Evolutionary conservation across 1,140 invertebrate species (phyloP), one percentile per base, ranked within the genome.

Genomic region (Drosophila setifemur): DNA sequence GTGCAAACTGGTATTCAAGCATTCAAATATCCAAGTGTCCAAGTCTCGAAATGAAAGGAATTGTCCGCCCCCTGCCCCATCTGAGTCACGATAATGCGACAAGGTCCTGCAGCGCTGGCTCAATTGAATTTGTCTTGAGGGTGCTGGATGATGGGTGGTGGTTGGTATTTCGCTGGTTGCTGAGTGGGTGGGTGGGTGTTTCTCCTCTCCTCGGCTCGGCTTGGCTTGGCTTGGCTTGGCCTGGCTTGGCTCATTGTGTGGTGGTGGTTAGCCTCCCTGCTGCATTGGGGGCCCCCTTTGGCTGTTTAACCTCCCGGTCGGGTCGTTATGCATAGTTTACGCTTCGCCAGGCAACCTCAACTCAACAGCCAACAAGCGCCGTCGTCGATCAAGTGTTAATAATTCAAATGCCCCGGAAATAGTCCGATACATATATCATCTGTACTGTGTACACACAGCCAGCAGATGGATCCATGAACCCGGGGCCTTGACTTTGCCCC

Each of bases 81-180:
- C 78, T 85, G 81, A 85, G 71, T 79, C 71, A 79, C 58, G 39
- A 44, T 81, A 75, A 86, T 75, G 57, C 43, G 47, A 70, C 72
- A 70, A 71, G 67, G 78, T 82, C 78, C 78, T 83, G 79, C 70
- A 66, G 74, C 45, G 77, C 75, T 68, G 75, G 73, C 78, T 83
- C 78, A 83, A 83, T 83, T 85, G 74, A 83, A 85, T 85, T 83
- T 66, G 60, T 53, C 78, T 83, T 83, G 78, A 33, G 78, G 58
- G 37, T 68, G 64, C 26, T 53, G 29, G 44, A 21, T 53, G 49
- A 26, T 29, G 52, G 29, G 19, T 23, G 16, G 5, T 57, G 74
- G 73, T 4, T 29, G 44, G 28, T n/a, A n/a, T n/a, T n/a, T n/a
- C n/a, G n/a, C n/a, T 53, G 57, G 35, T 29, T 39, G 9, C 50